These are phyloP conservation scores for Callipepla californica DNA, from an alignment of 2,113 vertebrate genomes.

Conservation along the genomic window DNA sequence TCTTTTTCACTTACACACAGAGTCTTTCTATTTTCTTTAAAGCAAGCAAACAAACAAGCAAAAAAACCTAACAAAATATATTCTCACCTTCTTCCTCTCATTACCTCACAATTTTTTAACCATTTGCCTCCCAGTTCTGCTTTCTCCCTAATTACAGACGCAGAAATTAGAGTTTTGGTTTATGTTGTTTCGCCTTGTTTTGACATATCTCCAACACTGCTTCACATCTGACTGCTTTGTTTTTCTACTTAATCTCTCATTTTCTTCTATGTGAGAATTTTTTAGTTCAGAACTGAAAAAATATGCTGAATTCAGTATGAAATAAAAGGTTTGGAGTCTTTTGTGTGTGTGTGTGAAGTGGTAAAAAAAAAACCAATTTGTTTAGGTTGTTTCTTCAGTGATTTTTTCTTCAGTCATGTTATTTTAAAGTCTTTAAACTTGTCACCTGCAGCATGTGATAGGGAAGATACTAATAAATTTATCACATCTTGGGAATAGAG, in stretches of 20 bases:
- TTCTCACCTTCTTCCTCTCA: neutral
- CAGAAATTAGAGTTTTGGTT: neutral
- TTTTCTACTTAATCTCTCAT: neutral
- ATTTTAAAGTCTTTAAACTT: neutral
- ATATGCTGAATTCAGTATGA: neutral
- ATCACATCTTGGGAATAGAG: neutral
- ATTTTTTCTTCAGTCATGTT: neutral
- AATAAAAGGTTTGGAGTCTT: neutral
- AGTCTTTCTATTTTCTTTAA: neutral
- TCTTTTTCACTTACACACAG: neutral
- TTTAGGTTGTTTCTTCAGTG: neutral
- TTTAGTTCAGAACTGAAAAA: neutral
- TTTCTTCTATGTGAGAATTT: neutral
- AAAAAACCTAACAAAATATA: neutral
- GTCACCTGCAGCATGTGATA: neutral
- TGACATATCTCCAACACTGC: neutral
- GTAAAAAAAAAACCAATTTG: neutral
- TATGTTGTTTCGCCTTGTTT: neutral
- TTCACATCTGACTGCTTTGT: neutral
- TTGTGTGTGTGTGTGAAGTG: neutral
- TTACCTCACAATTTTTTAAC: neutral
- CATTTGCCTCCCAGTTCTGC: neutral
- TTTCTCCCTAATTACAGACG: neutral
- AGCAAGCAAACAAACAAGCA: neutral
- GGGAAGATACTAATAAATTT: neutral